phyloP scores from a whole-genome alignment of 2,797 vertebrate genomes.

The Nyctalus aviator region DNA sequence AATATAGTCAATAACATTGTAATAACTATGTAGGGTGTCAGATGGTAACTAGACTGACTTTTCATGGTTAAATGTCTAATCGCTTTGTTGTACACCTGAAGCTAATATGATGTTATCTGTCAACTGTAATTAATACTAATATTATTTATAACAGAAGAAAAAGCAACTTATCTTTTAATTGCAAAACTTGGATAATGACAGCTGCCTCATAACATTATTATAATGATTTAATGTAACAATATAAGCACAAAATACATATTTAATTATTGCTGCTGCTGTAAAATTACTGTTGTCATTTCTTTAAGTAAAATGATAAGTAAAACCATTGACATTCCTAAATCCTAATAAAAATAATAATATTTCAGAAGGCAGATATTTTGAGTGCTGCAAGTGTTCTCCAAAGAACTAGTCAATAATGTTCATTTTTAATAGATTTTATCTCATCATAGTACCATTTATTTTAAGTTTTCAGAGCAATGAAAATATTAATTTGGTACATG shows the following conservation, averaged over 20 bases:
- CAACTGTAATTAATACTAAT: neutral
- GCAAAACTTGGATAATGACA: neutral
- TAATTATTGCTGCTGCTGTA: neutral
- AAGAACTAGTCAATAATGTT: neutral
- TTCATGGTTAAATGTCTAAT: neutral
- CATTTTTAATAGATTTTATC: neutral
- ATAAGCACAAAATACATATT: neutral
- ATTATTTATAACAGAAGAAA: neutral
- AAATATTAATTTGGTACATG: neutral
- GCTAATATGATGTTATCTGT: neutral
- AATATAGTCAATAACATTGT: neutral
- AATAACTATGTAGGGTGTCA: neutral
- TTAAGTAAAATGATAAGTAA: conserved; percentile 28
- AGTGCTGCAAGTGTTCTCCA: neutral
- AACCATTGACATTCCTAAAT: neutral
- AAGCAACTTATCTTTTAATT: neutral
- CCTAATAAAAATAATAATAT: neutral
- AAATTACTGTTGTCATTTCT: neutral
- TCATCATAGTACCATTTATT: neutral
- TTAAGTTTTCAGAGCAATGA: neutral
- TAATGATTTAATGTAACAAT: neutral
- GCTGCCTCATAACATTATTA: neutral
- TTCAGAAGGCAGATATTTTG: neutral
- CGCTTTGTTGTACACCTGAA: neutral
- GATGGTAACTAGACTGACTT: neutral